A percentile compares a stretch with the other conserved stretches of the same genome.
Conservation (phyloP, 2,888 invertebrate species). For the Microchrysa polita region DNA sequence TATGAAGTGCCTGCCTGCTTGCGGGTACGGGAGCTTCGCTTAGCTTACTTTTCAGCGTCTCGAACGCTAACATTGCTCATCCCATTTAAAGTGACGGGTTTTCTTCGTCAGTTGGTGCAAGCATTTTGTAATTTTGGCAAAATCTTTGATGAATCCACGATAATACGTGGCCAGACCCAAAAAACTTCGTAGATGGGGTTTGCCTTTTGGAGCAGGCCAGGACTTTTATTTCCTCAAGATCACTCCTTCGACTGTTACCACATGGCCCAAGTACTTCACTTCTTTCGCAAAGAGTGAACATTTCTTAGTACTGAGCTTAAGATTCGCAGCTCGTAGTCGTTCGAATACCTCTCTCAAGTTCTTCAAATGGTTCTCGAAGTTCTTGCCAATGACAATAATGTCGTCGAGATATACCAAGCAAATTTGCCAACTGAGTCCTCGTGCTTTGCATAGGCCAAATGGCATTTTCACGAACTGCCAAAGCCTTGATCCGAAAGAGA, state of each 20-base stretch:
- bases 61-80: not conserved
- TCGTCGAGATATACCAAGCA: constrained; percentile 52
- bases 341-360: constrained; percentile 45
- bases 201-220: constrained; percentile 25
- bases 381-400: constrained; percentile 48
- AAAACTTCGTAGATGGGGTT: constrained; percentile 13
- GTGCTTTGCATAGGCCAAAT: constrained; percentile 49
- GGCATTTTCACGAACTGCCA: constrained; percentile 54
- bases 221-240: not conserved
- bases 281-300: constrained; percentile 20
- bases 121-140: constrained; percentile 9
- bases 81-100: not conserved
- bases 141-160: constrained; percentile 23
- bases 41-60: not conserved
- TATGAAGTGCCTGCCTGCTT: constrained; percentile 8
- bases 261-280: constrained; percentile 40
- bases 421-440: constrained; percentile 47
- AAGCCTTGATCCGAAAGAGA: constrained; percentile 44
- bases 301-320: constrained; percentile 44
- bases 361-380: constrained; percentile 47
- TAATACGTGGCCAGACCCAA: constrained; percentile 21
- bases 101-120: constrained; percentile 11
- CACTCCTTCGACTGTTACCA: constrained; percentile 11
- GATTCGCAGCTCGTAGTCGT: constrained; percentile 17
- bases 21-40: constrained; percentile 12